Evolutionary conservation across 2,888 invertebrate genomes (phyloP).

Genomic region (Gymnoscelis rufifasciata): DNA sequence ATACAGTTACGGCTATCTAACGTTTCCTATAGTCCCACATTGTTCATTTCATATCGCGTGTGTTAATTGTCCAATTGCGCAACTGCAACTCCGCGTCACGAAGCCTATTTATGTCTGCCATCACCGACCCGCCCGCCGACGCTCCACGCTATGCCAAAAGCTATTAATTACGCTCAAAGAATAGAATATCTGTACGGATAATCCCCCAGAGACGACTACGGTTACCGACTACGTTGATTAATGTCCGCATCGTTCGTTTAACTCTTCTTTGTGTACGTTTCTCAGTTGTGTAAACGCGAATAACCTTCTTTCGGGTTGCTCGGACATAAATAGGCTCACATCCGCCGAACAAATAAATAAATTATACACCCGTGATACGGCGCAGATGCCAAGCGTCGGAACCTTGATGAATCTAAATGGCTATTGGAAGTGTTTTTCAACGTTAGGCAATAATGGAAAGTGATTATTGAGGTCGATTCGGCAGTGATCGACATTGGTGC

Average conservation of each 20-base stretch:
- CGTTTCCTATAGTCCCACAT: constrained; percentile 55
- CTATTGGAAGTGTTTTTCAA: constrained; percentile 40
- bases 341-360: constrained; percentile 63
- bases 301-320: constrained; percentile 67
- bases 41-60: constrained; percentile 49
- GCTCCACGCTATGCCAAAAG: constrained; percentile 71
- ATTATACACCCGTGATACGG: constrained; percentile 53
- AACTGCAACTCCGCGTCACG: constrained; percentile 60
- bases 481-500: constrained; percentile 37
- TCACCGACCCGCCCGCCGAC: constrained; percentile 43
- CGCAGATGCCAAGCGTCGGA: constrained; percentile 46
- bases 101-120: constrained; percentile 50
- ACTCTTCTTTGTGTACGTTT: constrained; percentile 63
- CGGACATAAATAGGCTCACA: constrained; percentile 58
- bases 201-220: constrained; percentile 73
- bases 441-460: constrained; percentile 50
- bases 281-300: constrained; percentile 62
- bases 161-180: constrained; percentile 74
- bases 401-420: constrained; percentile 45
- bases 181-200: constrained; percentile 74
- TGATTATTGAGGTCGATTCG: constrained; percentile 38
- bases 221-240: constrained; percentile 76
- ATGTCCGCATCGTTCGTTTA: constrained; percentile 68
- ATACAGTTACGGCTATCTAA: constrained; percentile 54
- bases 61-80: constrained; percentile 66